Conservation (phyloP, 2,888 invertebrate genomes). For the Athetis lepigone region DNA sequence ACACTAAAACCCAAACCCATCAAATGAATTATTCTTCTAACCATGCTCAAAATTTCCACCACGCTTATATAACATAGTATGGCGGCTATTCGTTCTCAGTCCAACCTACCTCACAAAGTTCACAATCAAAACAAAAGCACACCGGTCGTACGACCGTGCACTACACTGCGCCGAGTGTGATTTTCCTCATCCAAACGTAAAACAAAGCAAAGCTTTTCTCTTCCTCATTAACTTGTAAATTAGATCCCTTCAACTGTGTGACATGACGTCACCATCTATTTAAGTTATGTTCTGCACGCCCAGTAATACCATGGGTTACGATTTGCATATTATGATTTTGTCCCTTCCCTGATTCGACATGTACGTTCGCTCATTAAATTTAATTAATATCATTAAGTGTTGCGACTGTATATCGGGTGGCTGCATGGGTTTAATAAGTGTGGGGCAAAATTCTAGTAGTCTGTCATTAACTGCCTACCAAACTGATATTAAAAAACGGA, state of each 20-base stretch:
- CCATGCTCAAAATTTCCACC: too few species aligned
- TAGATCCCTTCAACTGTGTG: conserved; percentile 36
- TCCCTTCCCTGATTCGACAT: conserved; percentile 30
- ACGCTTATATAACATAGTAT: not conserved
- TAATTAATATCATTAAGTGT: conserved; percentile 21
- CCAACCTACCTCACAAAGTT: not conserved
- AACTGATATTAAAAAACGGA: not conserved
- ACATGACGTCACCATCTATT: conserved; percentile 41
- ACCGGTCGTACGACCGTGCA: not conserved
- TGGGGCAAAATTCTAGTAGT: not conserved
- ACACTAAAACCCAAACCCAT: too few species aligned
- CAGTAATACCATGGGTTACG: conserved; percentile 30
- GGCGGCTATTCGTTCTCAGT: not conserved
- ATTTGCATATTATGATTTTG: conserved; percentile 50
- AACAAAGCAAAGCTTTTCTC: conserved; percentile 30
- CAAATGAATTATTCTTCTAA: too few species aligned
- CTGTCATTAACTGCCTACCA: not conserved
- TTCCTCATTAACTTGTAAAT: conserved; percentile 52
- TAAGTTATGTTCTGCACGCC: conserved; percentile 27
- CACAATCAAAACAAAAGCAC: conserved; percentile 31
- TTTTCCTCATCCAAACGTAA: conserved; percentile 19
- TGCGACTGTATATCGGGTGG: conserved; percentile 5
- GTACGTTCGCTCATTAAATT: conserved; percentile 26
- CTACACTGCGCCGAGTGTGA: not conserved
- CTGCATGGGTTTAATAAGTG: conserved; percentile 8